Base-by-base conservation (phyloP, 2,888 invertebrate genomes). In the Electrophaes corylata region DNA sequence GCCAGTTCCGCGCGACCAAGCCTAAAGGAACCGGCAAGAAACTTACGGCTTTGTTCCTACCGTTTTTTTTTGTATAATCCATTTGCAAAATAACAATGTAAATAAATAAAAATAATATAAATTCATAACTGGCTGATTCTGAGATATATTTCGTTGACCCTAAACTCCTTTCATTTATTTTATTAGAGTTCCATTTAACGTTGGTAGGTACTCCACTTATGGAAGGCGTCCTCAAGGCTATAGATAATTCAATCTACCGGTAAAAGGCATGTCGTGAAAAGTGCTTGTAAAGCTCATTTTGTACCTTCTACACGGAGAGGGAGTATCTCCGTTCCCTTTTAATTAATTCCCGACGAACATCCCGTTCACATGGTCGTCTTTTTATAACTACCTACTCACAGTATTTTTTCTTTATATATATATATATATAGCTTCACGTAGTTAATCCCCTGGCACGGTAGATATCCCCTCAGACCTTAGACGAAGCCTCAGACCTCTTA, bases 241-340 rank as follows among this genome's bases (percentile, higher is more conserved):
- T 47, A 56, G 18, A 51, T 47, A 51, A 57, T 37, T 52, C 46
- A 47, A 43, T 46, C 46, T 26, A 11, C 40, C 26, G 33, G 57
- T 52, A 56, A 48, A 58, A 64, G 60, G 50, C 46, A 54, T 65
- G 64, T 62, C 58, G 56, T 60, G 62, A 67, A 73, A 73, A 73
- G 66, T 67, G 57, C 54, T 57, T 61, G 62, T 60, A 71, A 58
- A 51, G 62, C 48, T 50, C 41, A 50, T 62, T 51, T 51, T 55
- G 55, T 49, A 50, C 45, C 43, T 41, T 49, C 59, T 58, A 72
- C 71, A 70, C 60, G 63, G 39, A 72, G 67, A 67, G 64, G 72
- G 75, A 44, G 57, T 61, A 55, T 43, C 33, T 45, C 35, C 19
- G 20, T 51, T 61, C 47, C 43, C 31, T 44, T n/a, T 62, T 67